Evolutionary conservation across 2,888 invertebrate genomes (phyloP).

Genomic region (Cepaea hortensis): DNA sequence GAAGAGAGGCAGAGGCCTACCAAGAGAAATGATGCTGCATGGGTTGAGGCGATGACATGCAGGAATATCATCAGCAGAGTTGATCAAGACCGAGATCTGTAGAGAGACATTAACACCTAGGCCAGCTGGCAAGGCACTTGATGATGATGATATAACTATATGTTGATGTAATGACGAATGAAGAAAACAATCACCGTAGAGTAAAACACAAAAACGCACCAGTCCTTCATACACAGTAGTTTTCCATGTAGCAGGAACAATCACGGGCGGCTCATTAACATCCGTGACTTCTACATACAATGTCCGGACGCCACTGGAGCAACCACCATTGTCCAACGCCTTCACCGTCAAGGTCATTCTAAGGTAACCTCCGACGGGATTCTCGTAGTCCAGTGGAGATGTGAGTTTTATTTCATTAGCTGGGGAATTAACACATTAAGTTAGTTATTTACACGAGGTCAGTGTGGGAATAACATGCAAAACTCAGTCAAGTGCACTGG

Average conservation of each 20-base stretch:
- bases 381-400: conserved; percentile 42
- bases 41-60: too few relatives aligned
- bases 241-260: not conserved
- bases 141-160: too few relatives aligned
- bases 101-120: too few relatives aligned
- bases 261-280: conserved; percentile 44
- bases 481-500: too few relatives aligned
- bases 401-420: not conserved
- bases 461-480: not conserved
- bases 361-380: not conserved
- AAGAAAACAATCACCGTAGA: too few relatives aligned
- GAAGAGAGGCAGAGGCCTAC: too few relatives aligned
- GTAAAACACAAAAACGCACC: conserved; percentile 10
- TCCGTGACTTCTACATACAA: conserved; percentile 45
- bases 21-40: too few relatives aligned
- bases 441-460: not conserved
- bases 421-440: not conserved
- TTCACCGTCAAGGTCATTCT: conserved; percentile 31
- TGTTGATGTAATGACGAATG: too few relatives aligned
- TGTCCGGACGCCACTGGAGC: conserved; percentile 11
- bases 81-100: too few relatives aligned
- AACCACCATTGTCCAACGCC: conserved; percentile 34
- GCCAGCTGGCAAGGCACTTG: too few relatives aligned
- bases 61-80: too few relatives aligned
- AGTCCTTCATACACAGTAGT: conserved; percentile 35